Conservation (phyloP, 2,113 vertebrate genomes). For the Scartelaos histophorus region DNA sequence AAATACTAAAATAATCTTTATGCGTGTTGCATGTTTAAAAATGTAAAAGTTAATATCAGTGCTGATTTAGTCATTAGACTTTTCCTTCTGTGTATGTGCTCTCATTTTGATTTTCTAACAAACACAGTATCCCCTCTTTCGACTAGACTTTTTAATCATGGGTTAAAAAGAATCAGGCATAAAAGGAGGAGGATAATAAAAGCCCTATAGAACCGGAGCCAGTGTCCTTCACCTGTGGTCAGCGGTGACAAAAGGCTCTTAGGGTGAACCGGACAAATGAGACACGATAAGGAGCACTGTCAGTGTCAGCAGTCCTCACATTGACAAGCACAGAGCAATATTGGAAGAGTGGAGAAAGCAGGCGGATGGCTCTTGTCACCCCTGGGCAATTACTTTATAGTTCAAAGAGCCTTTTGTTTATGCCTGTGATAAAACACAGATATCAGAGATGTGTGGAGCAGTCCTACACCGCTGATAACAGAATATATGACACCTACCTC, state of each 20-base stretch:
- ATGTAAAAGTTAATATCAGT: no score
- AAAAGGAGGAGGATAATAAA: slow-evolving; percentile 16
- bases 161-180: slow-evolving; percentile 8
- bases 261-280: slow-evolving; percentile 45
- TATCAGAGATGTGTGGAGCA: slow-evolving; percentile 52
- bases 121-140: neutral
- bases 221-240: slow-evolving; percentile 51
- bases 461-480: slow-evolving; percentile 53
- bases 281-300: slow-evolving; percentile 56
- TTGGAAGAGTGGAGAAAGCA: slow-evolving; percentile 13
- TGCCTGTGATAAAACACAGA: slow-evolving; percentile 60
- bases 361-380: slow-evolving; percentile 22
- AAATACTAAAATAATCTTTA: no score
- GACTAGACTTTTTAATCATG: slow-evolving; percentile 23
- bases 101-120: neutral
- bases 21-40: no score
- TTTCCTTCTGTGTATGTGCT: neutral
- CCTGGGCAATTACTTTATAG: slow-evolving; percentile 38
- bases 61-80: neutral
- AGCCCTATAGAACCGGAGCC: neutral
- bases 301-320: slow-evolving; percentile 31
- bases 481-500: slow-evolving; percentile 55
- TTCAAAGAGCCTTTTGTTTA: slow-evolving; percentile 67
- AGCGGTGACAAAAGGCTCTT: slow-evolving; percentile 44
- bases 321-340: slow-evolving; percentile 37